Percentiles rank a stretch among this genome's conserved stretches.
These are phyloP conservation scores for Gymnoscopelus braueri DNA, from an alignment of 2,797 vertebrate genomes.

Conservation along the genomic window DNA sequence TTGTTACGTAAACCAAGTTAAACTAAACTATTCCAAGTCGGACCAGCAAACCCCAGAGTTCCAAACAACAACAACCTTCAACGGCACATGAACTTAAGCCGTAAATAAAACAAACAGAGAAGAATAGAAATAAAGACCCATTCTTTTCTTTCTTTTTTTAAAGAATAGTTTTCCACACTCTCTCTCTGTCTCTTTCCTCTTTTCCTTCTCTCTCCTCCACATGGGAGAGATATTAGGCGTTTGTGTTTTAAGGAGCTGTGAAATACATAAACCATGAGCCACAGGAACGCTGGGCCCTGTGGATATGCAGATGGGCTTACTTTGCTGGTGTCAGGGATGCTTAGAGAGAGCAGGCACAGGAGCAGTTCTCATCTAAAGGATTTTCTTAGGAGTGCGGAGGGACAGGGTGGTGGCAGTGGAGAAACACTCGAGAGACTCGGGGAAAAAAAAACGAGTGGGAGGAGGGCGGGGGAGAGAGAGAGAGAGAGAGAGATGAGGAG, in stretches of 20 bases:
- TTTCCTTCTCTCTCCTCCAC: slow-evolving; percentile 75
- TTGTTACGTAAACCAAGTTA: slow-evolving; percentile 45
- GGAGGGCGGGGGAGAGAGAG: slow-evolving; percentile 38
- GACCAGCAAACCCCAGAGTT: slow-evolving; percentile 50
- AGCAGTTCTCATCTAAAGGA: slow-evolving; percentile 94
- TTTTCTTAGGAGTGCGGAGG: slow-evolving; percentile 86
- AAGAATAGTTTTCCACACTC: slow-evolving; percentile 55
- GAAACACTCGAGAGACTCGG: slow-evolving; percentile 68
- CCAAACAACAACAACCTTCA: slow-evolving; percentile 78
- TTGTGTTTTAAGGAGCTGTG: slow-evolving; percentile 98
- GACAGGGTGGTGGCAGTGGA: slow-evolving; percentile 79
- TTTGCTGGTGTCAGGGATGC: slow-evolving; percentile 96
- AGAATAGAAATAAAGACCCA: slow-evolving; percentile 66
- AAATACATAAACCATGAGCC: slow-evolving; percentile 99
- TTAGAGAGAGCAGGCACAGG: slow-evolving; percentile 85
- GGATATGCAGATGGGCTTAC: slow-evolving; percentile 99
- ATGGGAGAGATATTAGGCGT: slow-evolving; percentile 98
- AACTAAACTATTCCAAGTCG: slow-evolving; percentile 51
- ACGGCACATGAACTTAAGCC: slow-evolving; percentile 64
- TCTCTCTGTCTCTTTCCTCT: slow-evolving; percentile 56
- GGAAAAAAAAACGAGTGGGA: slow-evolving; percentile 70
- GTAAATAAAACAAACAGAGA: slow-evolving; percentile 70
- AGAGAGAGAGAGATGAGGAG: slow-evolving; percentile 42
- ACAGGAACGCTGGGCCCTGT: slow-evolving; percentile 95
- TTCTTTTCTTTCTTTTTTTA: slow-evolving; percentile 28